A percentile compares a stretch with the other conserved stretches of the same genome.
These are phyloP conservation scores for Thymallus thymallus DNA, from an alignment of 2,113 vertebrate species.

Conservation along the genomic window DNA sequence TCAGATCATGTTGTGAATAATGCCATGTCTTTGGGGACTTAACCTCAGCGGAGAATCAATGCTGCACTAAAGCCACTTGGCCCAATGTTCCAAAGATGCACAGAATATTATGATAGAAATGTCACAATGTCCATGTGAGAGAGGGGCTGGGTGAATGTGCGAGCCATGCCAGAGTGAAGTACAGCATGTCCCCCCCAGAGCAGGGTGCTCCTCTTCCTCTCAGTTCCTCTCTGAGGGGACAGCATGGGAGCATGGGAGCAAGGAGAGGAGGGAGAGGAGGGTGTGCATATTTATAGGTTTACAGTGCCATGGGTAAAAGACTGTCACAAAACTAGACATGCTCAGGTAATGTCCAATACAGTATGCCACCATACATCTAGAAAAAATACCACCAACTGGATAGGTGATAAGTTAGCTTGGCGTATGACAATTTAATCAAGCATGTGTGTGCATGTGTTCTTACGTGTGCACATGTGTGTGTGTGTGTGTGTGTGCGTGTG, in stretches of 20 bases:
- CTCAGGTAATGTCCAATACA: too few species aligned
- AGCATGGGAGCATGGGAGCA: constrained; percentile 21
- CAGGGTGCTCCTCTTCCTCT: constrained; percentile 19
- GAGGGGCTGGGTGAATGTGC: constrained; percentile 41
- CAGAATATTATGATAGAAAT: constrained; percentile 61
- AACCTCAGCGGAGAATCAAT: neutral
- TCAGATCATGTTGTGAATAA: too few species aligned
- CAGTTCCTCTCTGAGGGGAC: constrained; percentile 27
- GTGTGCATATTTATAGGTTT: constrained; percentile 20
- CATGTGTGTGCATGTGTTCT: constrained; percentile 2
- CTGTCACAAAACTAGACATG: too few species aligned
- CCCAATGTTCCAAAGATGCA: constrained; percentile 18
- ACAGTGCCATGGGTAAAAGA: neutral
- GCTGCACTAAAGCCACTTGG: constrained; percentile 24
- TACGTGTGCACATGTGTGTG: neutral
- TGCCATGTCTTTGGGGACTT: neutral
- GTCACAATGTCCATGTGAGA: constrained; percentile 72
- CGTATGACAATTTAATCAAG: too few species aligned
- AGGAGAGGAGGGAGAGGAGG: constrained; percentile 10
- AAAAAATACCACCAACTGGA: too few species aligned
- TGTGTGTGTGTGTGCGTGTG: neutral
- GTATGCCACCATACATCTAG: too few species aligned
- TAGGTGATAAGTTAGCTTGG: too few species aligned
- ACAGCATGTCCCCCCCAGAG: constrained; percentile 25
- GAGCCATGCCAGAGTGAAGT: constrained; percentile 43